phyloP scores from a whole-genome alignment of 2,113 vertebrate species.

The Columbina picui region DNA sequence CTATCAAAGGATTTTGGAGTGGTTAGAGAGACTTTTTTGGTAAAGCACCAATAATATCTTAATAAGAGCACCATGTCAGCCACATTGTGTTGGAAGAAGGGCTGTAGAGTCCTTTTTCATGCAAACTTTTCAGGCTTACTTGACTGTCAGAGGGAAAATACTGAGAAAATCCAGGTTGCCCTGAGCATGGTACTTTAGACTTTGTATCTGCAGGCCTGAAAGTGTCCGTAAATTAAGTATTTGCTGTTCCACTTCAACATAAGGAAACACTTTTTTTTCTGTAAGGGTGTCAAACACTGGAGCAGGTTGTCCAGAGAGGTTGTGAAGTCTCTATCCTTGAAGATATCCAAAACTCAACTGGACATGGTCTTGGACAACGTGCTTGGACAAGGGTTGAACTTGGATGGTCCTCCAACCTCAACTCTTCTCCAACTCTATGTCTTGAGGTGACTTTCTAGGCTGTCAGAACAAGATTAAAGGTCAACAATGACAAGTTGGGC shows the following conservation, averaged over 20 bases:
- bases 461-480: not conserved
- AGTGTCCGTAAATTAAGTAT: not conserved
- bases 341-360: not conserved
- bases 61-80: not conserved
- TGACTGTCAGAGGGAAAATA: not conserved
- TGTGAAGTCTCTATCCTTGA: not conserved
- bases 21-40: not conserved
- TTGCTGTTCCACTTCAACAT: not conserved
- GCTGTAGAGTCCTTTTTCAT: not conserved
- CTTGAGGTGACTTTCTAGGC: not conserved
- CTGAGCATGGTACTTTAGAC: rapidly evolving
- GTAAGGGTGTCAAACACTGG: not conserved
- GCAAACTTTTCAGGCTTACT: not conserved
- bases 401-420: not conserved
- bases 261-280: not conserved
- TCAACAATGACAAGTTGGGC: too few species aligned
- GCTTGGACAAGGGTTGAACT: not conserved
- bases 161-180: not conserved
- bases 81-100: not conserved
- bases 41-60: not conserved
- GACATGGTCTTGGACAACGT: rapidly evolving
- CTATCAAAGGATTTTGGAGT: rapidly evolving
- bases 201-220: not conserved
- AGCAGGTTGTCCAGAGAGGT: not conserved
- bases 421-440: rapidly evolving